phyloP scores from a whole-genome alignment of 2,797 vertebrate genomes.

The Anabas testudineus region DNA sequence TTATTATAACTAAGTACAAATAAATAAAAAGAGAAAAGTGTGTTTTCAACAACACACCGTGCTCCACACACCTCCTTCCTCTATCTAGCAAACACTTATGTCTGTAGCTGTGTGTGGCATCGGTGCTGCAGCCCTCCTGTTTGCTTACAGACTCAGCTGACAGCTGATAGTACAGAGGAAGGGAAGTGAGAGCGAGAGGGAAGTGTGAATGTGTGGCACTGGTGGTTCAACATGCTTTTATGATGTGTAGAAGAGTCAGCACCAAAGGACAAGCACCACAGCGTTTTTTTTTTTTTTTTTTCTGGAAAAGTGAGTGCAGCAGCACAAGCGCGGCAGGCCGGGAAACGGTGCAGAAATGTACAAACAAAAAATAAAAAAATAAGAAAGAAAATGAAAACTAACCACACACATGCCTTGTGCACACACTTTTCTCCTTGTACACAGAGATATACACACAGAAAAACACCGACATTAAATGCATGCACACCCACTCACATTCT shows the following conservation, averaged over 20 bases:
- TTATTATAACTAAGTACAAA: too few species aligned
- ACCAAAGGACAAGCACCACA: slow-evolving; percentile 29
- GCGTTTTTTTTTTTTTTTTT: too few species aligned
- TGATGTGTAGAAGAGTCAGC: slow-evolving; percentile 44
- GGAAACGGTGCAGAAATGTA: slow-evolving; percentile 9
- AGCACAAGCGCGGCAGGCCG: not conserved
- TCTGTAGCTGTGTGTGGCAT: slow-evolving; percentile 13
- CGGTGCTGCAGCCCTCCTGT: slow-evolving; percentile 27
- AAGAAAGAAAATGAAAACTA: not conserved
- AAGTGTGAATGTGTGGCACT: slow-evolving; percentile 45
- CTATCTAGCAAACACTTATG: slow-evolving; percentile 1
- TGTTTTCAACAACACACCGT: not conserved
- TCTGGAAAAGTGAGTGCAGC: slow-evolving; percentile 51
- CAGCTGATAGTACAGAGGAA: slow-evolving; percentile 31
- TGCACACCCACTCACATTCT: slow-evolving; percentile 4
- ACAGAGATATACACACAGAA: not conserved
- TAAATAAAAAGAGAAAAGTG: too few species aligned
- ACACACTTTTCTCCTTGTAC: not conserved
- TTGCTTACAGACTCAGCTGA: slow-evolving; percentile 50
- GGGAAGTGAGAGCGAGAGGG: slow-evolving; percentile 35
- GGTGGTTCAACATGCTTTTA: slow-evolving; percentile 52
- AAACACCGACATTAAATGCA: slow-evolving; percentile 1
- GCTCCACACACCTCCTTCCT: too few species aligned
- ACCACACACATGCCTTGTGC: not conserved
- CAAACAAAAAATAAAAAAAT: not conserved